These are phyloP conservation scores for Gila robusta DNA, from an alignment of 2,797 vertebrate species.

Conservation along the genomic window DNA sequence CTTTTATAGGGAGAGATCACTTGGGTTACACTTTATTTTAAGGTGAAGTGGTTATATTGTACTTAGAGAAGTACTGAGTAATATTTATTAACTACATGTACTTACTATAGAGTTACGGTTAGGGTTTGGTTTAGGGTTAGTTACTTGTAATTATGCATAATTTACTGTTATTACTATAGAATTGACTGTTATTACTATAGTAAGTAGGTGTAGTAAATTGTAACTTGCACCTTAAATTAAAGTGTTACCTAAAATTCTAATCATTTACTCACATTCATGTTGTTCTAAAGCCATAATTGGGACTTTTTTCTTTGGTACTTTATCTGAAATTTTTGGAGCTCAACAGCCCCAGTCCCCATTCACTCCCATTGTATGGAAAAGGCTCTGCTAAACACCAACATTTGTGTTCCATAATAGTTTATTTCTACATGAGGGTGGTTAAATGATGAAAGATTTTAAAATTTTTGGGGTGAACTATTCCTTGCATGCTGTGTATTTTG, in stretches of 20 bases:
- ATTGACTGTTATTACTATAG: too few species aligned
- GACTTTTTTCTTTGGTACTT: neutral
- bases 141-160: too few species aligned
- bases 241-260: neutral
- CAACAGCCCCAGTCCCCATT: neutral
- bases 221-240: too few species aligned
- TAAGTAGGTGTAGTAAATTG: too few species aligned
- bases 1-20: neutral
- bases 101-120: too few species aligned
- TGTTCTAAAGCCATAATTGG: neutral
- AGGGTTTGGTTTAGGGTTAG: too few species aligned
- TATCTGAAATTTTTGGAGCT: neutral
- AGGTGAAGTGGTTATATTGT: too few species aligned
- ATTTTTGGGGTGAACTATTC: neutral
- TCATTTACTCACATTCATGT: neutral
- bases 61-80: too few species aligned
- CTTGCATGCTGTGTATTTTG: neutral
- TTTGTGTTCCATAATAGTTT: neutral
- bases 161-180: too few species aligned
- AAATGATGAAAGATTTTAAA: neutral
- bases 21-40: too few species aligned
- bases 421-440: neutral
- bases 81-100: too few species aligned
- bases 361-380: neutral
- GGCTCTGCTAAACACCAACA: neutral